Conservation (phyloP, 2,888 invertebrate genomes). For the Neoaliturus tenellus region DNA sequence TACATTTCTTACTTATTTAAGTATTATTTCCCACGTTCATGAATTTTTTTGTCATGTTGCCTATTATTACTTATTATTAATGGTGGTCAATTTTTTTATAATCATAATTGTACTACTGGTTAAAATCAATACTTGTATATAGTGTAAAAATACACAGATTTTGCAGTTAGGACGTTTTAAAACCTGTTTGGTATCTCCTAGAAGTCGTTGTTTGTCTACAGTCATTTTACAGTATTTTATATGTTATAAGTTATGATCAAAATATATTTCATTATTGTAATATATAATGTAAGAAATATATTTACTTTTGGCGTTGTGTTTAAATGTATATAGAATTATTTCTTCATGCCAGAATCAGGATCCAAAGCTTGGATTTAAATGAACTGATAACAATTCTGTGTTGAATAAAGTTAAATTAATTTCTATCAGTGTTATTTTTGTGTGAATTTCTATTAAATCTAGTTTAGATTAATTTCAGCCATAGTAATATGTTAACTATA, state of each 20-base stretch:
- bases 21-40: too few species aligned
- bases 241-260: constrained; percentile 48
- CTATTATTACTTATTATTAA: too few species aligned
- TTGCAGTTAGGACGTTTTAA: background rate
- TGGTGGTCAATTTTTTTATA: too few species aligned
- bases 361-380: background rate
- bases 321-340: constrained; percentile 52
- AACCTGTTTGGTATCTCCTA: background rate
- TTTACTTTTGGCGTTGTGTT: constrained; percentile 41
- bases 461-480: constrained; percentile 36
- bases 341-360: background rate
- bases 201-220: constrained; percentile 35
- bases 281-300: constrained; percentile 49
- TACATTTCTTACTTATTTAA: too few species aligned
- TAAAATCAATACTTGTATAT: too few species aligned
- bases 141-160: too few species aligned
- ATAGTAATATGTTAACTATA: constrained; percentile 28
- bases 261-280: constrained; percentile 56
- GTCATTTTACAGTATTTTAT: constrained; percentile 53
- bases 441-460: constrained; percentile 42
- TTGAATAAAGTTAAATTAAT: constrained; percentile 23
- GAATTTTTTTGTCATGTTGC: too few species aligned
- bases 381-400: constrained; percentile 20
- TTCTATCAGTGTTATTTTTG: constrained; percentile 33
- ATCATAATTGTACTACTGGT: too few species aligned